Evolutionary conservation across 2,797 vertebrate species (phyloP), one percentile per base, ranked within the genome.

Genomic region (Erithacus rubecula): DNA sequence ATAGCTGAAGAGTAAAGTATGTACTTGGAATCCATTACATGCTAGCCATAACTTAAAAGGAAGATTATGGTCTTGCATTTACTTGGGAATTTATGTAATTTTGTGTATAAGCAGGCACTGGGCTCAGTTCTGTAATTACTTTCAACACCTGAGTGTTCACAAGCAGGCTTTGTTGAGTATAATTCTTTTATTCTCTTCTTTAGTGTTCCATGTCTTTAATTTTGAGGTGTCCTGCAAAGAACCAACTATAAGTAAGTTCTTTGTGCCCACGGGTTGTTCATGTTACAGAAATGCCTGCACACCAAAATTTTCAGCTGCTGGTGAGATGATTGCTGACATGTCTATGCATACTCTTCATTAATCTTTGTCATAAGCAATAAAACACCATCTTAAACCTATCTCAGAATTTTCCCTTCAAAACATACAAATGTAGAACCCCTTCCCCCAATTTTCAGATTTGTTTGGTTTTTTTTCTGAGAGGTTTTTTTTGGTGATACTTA

Each of bases 351-450:
- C 6, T 71, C 18, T 56, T 68, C 87, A 78, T 84, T 90, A 44
- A 53, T 64, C 41, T 90, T 96, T 47, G 70, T 41, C 41, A 80
- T 82, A 55, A 96, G 94, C 89, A 97, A 91, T 97, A 96, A 94
- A 71, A 93, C 46, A 60, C 65, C 27, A 24, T 78, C 75, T 60
- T 70, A 53, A 68, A 56, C 22, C 30, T 59, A 56, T 49, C 17
- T 71, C 52, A 79, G 43, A 92, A 49, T 71, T 46, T 83, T 89
- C 12, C 49, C 49, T 29, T 46, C 27, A 52, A 79, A 91, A 24
- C n/a, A 36, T 27, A 71, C 2, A 87, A 63, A 75, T 65, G 36
- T 81, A 44, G 43, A 83, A 87, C 4, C 6, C 10, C 5, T 11
- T 17, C 60, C 23, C 0, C 4, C 10, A 49, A 58, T 55, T 34